Base-by-base conservation (phyloP, 2,113 vertebrate genomes). In the Chrysemys picta region DNA sequence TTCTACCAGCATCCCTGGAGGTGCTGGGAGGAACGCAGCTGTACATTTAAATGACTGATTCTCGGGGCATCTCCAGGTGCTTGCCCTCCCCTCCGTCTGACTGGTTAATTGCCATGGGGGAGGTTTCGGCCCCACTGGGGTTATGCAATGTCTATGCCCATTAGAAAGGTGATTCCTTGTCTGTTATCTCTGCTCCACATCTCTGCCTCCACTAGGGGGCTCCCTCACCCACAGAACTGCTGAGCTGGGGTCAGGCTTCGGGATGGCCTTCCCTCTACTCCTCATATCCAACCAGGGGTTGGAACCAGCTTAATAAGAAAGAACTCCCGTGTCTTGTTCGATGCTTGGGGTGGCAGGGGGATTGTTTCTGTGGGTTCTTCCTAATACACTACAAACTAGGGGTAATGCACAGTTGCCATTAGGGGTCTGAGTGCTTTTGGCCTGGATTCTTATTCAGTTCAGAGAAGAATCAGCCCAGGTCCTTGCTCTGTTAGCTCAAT, bases 1-100 rank as follows among this genome's bases (percentile, higher is more conserved):
- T 6, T 80, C 85, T 54, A 53, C 38, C 24, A 47, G 56, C 47
- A 11, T 17, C 5, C 29, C 1, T 8, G n/a, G 12, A 38, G 69
- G 6, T 0, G 38, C 10, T 0, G 0, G 0, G 8, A 2, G 65
- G 17, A 69, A 69, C 3, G 35, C 8, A 21, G 35, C 65, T 69
- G 14, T 38, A 8, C 35, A 38, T 69, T 69, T 69, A n/a, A 69
- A 69, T 69, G 62, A 17, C 62, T 69, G 88, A 3, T 56, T 85
- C 78, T 83, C 50, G 90, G 50, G 56, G 42, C 7, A 4, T 9
- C 27, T 16, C 84, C n/a, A 35, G 14, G 35, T 45, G 9, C 7
- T 56, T 49, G 52, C 79, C 35, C 25, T 10, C 4, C 12, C 0
- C 2, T 50, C 24, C 54, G 4, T 45, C n/a, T 10, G 0, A 5